A percentile compares a stretch with the other conserved stretches of the same genome.
These are phyloP conservation scores for Tenthredo distinguenda DNA, from an alignment of 2,888 invertebrate genomes.

Conservation along the genomic window DNA sequence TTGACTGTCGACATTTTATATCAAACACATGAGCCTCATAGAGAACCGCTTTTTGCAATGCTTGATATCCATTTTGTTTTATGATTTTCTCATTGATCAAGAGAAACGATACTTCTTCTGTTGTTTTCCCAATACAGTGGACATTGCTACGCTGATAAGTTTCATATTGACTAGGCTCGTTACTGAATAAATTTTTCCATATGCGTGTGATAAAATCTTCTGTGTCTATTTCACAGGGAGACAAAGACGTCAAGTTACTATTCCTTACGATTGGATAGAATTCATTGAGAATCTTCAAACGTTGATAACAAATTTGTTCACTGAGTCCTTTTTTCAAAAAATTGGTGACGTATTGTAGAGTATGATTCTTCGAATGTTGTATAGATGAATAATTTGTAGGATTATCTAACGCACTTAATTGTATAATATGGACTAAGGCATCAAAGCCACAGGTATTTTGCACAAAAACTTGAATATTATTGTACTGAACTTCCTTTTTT, in stretches of 20 bases:
- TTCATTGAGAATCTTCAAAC: constrained; percentile 42
- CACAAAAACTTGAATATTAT: constrained; percentile 41
- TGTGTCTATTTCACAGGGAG: constrained; percentile 39
- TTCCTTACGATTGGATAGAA: constrained; percentile 28
- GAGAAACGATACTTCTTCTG: constrained; percentile 34
- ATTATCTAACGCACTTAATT: constrained; percentile 46
- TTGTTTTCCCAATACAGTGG: constrained; percentile 33
- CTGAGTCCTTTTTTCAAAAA: constrained; percentile 31
- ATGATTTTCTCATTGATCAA: constrained; percentile 33
- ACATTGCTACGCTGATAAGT: constrained; percentile 36
- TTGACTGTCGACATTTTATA: constrained; percentile 40
- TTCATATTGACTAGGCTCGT: constrained; percentile 21
- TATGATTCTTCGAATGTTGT: constrained; percentile 35
- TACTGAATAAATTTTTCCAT: constrained; percentile 28
- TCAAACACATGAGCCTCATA: constrained; percentile 21
- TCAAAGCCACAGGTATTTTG: constrained; percentile 52
- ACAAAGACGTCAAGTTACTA: neutral
- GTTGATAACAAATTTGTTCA: constrained; percentile 42
- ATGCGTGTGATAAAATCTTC: constrained; percentile 31
- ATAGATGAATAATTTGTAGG: constrained; percentile 32
- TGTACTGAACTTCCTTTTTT: constrained; percentile 1
- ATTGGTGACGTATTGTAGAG: constrained; percentile 27
- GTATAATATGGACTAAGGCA: constrained; percentile 43
- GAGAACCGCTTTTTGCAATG: constrained; percentile 35
- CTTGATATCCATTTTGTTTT: constrained; percentile 38